Conservation (phyloP, 23 tunicate genomes). For the Ascidia mentula region DNA sequence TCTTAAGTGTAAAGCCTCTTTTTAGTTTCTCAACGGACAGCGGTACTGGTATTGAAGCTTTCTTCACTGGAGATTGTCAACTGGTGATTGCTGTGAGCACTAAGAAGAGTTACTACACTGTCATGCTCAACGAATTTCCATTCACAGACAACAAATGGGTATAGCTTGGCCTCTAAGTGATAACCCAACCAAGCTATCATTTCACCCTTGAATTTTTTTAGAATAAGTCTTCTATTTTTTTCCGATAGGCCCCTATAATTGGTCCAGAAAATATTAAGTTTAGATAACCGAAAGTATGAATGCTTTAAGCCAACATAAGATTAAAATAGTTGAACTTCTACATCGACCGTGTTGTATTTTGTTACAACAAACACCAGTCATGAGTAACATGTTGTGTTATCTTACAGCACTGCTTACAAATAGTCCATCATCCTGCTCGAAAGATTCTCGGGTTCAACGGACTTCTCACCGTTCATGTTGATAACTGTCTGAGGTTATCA, state of each 20-base stretch:
- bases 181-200: too few relatives aligned
- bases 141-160: slow-evolving; percentile 93
- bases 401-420: slow-evolving; percentile 84
- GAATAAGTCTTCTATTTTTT: too few relatives aligned
- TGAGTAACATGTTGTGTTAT: too few relatives aligned
- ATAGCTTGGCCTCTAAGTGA: neutral
- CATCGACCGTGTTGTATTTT: too few relatives aligned
- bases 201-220: neutral
- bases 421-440: slow-evolving; percentile 70
- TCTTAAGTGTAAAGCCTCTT: too few relatives aligned
- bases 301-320: too few relatives aligned
- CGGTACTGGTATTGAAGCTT: slow-evolving; percentile 91
- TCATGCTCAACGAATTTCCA: slow-evolving; percentile 73
- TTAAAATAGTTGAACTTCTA: too few relatives aligned
- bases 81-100: slow-evolving; percentile 84
- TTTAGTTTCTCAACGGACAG: slow-evolving; percentile 71
- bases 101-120: slow-evolving; percentile 87
- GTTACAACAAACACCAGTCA: too few relatives aligned
- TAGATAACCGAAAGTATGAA: too few relatives aligned
- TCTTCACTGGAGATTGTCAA: slow-evolving; percentile 87
- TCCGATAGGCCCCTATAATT: too few relatives aligned
- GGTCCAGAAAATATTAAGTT: too few relatives aligned
- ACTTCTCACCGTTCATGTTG: slow-evolving; percentile 55
- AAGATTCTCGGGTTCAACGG: slow-evolving; percentile 66
- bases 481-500: slow-evolving; percentile 39